Evolutionary conservation across 2,113 vertebrate genomes (phyloP).

Genomic region (Tauraco erythrolophus): DNA sequence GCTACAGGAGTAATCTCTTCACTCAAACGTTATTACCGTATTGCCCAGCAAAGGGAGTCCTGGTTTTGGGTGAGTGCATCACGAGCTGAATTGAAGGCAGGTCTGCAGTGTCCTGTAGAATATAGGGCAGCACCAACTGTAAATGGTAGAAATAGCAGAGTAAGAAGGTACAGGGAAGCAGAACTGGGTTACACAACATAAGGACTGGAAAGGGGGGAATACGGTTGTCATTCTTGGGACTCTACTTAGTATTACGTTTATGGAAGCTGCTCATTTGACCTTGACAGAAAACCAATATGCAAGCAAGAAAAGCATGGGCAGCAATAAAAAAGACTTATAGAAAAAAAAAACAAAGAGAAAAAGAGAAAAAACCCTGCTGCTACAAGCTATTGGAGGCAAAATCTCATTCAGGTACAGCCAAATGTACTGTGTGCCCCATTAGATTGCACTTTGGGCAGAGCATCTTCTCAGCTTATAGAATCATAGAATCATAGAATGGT

Average conservation of each 20-base stretch:
- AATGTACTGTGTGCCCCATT: background rate
- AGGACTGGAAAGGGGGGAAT: background rate
- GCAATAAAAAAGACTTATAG: background rate
- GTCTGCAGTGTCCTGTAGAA: background rate
- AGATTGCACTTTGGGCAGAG: background rate
- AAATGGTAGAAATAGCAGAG: background rate
- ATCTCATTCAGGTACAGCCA: background rate
- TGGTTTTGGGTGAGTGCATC: background rate
- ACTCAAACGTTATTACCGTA: background rate
- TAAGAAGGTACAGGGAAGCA: background rate
- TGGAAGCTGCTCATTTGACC: background rate
- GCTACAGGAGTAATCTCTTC: background rate
- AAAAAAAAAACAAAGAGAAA: background rate
- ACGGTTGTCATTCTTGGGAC: background rate
- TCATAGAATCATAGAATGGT: too few relatives aligned
- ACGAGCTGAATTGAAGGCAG: background rate
- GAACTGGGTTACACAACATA: background rate
- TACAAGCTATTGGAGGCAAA: background rate
- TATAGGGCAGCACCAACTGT: background rate
- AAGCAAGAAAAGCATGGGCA: background rate
- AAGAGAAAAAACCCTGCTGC: background rate
- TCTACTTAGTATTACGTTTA: background rate
- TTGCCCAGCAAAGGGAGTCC: background rate
- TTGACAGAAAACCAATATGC: background rate
- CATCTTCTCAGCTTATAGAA: too few relatives aligned